A percentile compares a stretch with the other conserved stretches of the same genome.
phyloP scores from a whole-genome alignment of 2,113 vertebrate genomes.

The Cochlearius cochlearius region DNA sequence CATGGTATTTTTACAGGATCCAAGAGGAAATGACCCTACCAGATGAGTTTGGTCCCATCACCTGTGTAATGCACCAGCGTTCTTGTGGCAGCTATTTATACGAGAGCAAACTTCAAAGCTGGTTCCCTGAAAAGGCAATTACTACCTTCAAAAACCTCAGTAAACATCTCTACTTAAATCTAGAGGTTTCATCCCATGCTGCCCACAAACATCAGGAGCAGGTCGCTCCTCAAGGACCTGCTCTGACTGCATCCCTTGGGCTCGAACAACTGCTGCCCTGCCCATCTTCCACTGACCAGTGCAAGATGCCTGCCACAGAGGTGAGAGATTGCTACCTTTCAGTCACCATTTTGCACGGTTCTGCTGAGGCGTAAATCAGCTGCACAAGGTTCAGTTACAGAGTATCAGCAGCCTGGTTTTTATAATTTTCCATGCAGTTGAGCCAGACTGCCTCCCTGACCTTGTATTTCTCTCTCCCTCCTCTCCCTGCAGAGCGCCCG shows the following conservation, averaged over 20 bases:
- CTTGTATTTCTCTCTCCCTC: slow-evolving; percentile 26
- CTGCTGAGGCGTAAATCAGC: neutral
- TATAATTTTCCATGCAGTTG: slow-evolving; percentile 1
- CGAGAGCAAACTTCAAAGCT: neutral
- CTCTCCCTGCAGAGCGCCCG: neutral
- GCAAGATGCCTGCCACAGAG: neutral
- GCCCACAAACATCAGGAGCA: neutral
- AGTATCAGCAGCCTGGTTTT: neutral
- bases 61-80: neutral
- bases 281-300: neutral
- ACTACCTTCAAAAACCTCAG: neutral
- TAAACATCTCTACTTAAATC: neutral
- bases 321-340: neutral
- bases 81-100: neutral
- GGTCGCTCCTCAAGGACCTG: neutral
- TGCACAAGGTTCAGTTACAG: neutral
- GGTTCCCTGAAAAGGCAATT: neutral
- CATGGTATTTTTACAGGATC: neutral
- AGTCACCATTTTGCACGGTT: neutral
- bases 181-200: neutral
- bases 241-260: neutral
- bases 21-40: slow-evolving; percentile 3
- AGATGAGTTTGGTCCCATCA: neutral
- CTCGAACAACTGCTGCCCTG: neutral
- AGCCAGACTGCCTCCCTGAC: slow-evolving; percentile 30